Conservation (phyloP, 2,797 vertebrate species). For the Chiropotes sagulatus region DNA sequence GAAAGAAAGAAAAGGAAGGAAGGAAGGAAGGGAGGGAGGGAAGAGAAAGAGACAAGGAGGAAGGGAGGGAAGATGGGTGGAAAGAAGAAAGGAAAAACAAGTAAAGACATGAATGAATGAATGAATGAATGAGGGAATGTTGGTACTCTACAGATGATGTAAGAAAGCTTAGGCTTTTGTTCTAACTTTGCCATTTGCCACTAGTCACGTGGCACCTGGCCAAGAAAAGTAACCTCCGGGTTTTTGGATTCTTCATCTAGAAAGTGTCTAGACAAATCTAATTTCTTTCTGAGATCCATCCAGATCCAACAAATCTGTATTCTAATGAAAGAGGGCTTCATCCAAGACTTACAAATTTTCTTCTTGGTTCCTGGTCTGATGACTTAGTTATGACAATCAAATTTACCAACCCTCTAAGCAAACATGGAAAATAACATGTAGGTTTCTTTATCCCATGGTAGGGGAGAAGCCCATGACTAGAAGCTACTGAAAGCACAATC, state of each 20-base stretch:
- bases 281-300: constrained; percentile 33
- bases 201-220: not conserved
- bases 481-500: not conserved
- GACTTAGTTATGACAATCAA: not conserved
- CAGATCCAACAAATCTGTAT: not conserved
- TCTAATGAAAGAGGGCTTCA: constrained; percentile 19
- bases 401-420: not conserved
- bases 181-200: not conserved
- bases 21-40: accelerated
- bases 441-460: not conserved
- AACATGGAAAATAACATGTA: not conserved
- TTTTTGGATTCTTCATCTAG: constrained; percentile 35
- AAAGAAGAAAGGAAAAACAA: not conserved
- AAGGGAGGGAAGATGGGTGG: not conserved
- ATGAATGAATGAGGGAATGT: not conserved
- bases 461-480: not conserved
- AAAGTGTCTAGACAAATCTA: not conserved
- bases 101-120: not conserved
- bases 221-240: not conserved
- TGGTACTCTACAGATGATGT: not conserved
- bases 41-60: not conserved
- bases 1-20: not conserved
- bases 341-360: not conserved
- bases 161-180: not conserved
- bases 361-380: not conserved